These are phyloP conservation scores for Acomys russatus DNA, from an alignment of 2,797 vertebrate species.

Conservation along the genomic window DNA sequence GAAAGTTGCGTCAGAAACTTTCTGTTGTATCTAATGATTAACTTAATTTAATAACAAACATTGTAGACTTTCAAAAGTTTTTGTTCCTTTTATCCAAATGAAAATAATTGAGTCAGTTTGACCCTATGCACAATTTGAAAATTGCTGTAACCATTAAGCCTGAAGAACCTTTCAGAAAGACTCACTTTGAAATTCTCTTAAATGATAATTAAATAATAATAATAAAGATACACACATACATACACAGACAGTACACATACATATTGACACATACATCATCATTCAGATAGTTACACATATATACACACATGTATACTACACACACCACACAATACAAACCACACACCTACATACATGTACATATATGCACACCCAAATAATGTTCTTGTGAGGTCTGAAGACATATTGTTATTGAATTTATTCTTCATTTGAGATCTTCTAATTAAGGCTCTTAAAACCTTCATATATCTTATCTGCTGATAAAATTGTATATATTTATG, in stretches of 20 bases:
- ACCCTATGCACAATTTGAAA: slow-evolving; percentile 63
- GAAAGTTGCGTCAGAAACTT: slow-evolving; percentile 48
- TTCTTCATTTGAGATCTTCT: not conserved
- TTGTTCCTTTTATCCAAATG: slow-evolving; percentile 71
- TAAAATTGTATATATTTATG: not conserved
- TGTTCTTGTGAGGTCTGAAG: not conserved
- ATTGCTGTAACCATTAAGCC: slow-evolving; percentile 69
- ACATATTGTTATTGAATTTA: not conserved
- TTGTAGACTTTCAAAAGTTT: slow-evolving; percentile 61
- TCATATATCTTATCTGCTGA: not conserved
- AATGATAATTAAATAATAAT: slow-evolving; percentile 63
- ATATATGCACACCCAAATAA: not conserved
- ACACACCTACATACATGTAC: too few relatives aligned
- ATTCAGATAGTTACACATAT: not conserved
- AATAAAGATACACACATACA: slow-evolving; percentile 36
- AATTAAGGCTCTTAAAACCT: not conserved
- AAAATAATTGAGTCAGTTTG: slow-evolving; percentile 77
- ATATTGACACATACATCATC: not conserved
- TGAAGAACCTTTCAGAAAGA: slow-evolving; percentile 63
- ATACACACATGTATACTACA: not conserved
- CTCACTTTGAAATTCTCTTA: slow-evolving; percentile 63
- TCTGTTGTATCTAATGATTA: slow-evolving; percentile 50
- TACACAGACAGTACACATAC: not conserved
- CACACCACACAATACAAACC: not conserved
- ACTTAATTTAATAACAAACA: slow-evolving; percentile 54